Conservation (phyloP, 2,888 invertebrate species). For the Aleiodes testaceus region DNA sequence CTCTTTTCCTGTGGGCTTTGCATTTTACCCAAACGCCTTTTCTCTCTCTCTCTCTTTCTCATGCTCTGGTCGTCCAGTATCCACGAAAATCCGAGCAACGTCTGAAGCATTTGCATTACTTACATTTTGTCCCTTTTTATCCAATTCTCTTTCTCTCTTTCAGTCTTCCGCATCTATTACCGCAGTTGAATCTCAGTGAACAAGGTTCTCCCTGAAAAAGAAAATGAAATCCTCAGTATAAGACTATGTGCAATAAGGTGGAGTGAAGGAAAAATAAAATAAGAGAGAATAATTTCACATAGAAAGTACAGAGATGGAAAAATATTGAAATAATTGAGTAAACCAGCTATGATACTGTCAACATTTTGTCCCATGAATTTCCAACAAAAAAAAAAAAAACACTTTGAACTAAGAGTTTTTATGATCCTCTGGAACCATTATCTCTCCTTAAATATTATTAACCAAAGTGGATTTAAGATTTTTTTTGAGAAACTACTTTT, state of each 20-base stretch:
- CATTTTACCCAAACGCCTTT: conserved; percentile 32
- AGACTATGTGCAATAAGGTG: conserved; percentile 35
- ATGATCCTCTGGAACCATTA: not conserved
- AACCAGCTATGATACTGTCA: no score
- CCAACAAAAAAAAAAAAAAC: no score
- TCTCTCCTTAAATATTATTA: not conserved
- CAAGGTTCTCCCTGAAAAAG: conserved; percentile 36
- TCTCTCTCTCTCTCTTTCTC: conserved; percentile 10
- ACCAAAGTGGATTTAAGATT: not conserved
- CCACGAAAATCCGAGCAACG: conserved; percentile 44
- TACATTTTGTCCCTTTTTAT: conserved; percentile 39
- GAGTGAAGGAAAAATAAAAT: conserved; percentile 39
- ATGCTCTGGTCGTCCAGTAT: conserved; percentile 16
- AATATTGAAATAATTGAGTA: no score
- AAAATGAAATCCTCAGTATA: conserved; percentile 50
- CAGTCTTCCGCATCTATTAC: conserved; percentile 20
- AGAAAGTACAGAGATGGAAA: no score
- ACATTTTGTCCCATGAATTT: no score
- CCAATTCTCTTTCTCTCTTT: conserved; percentile 14
- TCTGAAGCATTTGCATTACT: conserved; percentile 54
- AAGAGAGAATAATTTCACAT: conserved; percentile 36
- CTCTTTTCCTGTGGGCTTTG: conserved; percentile 37
- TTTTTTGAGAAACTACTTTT: conserved; percentile 26
- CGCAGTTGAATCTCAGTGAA: conserved; percentile 49
- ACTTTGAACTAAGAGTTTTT: not conserved